A percentile compares a stretch with the other conserved stretches of the same genome.
Evolutionary conservation across 1,140 invertebrate species (phyloP).

Genomic region (Drosophila novamexicana): DNA sequence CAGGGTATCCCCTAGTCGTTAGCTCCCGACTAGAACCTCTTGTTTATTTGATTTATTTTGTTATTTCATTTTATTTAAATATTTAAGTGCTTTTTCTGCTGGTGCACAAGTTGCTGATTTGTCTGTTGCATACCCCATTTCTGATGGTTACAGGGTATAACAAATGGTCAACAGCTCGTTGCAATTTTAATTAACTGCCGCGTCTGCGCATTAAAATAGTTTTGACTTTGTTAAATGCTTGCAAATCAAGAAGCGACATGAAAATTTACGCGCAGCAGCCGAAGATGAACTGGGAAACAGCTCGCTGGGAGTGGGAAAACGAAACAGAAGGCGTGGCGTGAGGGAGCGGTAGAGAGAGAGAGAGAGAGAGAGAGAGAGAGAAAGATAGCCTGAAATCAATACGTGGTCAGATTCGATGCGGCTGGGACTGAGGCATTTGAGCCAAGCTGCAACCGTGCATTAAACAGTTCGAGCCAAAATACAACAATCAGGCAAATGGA

Average conservation of each 20-base stretch:
- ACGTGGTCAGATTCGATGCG: constrained; percentile 57
- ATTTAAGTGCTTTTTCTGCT: too few relatives aligned
- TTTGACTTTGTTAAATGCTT: constrained; percentile 83
- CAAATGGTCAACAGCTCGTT: constrained; percentile 65
- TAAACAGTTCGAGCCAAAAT: constrained; percentile 53
- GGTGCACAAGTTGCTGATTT: too few relatives aligned
- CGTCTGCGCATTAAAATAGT: constrained; percentile 81
- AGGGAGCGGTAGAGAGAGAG: too few relatives aligned
- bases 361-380: neutral
- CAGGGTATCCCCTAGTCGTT: too few relatives aligned
- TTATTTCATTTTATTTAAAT: too few relatives aligned
- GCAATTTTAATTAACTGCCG: constrained; percentile 82
- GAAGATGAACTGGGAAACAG: constrained; percentile 22
- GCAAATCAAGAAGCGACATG: constrained; percentile 80
- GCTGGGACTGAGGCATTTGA: constrained; percentile 26
- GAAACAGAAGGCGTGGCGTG: too few relatives aligned
- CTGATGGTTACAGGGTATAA: constrained; percentile 31
- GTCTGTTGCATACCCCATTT: neutral
- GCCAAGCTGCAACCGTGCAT: constrained; percentile 29
- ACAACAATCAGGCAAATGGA: constrained; percentile 75
- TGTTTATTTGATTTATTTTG: too few relatives aligned
- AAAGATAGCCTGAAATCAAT: constrained; percentile 68
- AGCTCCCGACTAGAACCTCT: too few relatives aligned
- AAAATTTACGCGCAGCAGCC: constrained; percentile 70
- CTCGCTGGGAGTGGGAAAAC: constrained; percentile 26